Evolutionary conservation across 2,113 vertebrate species (phyloP).

Genomic region (Onychostoma macrolepis): DNA sequence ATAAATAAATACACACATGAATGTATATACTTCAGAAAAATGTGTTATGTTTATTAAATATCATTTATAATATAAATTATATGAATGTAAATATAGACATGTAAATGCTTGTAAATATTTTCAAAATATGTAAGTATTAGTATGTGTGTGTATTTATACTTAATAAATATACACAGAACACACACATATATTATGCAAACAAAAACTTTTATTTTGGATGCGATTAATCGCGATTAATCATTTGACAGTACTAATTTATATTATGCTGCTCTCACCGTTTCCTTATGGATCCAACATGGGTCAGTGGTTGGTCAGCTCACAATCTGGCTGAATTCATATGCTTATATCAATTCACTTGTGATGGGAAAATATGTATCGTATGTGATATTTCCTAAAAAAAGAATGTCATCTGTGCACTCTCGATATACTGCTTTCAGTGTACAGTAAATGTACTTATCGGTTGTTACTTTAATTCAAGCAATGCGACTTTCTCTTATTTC

Average conservation of each 20-base stretch:
- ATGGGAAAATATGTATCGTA: not conserved
- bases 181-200: no score
- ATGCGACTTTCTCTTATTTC: not conserved
- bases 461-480: not conserved
- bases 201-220: no score
- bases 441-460: not conserved
- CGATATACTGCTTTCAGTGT: not conserved
- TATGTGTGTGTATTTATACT: no score
- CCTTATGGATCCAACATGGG: constrained; percentile 25
- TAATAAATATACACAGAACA: no score
- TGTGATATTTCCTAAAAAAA: not conserved
- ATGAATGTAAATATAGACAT: no score
- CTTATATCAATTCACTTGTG: not conserved
- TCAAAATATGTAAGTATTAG: no score
- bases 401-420: not conserved
- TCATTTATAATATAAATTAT: no score
- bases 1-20: no score
- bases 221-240: no score
- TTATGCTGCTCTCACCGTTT: not conserved
- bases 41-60: no score
- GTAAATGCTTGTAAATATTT: no score
- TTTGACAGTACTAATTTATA: not conserved
- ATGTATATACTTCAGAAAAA: no score
- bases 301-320: constrained; percentile 19
- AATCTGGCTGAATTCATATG: not conserved